Evolutionary conservation across 2,113 vertebrate genomes (phyloP), one percentile per base, ranked within the genome.

Genomic region (Prochilodus magdalenae): DNA sequence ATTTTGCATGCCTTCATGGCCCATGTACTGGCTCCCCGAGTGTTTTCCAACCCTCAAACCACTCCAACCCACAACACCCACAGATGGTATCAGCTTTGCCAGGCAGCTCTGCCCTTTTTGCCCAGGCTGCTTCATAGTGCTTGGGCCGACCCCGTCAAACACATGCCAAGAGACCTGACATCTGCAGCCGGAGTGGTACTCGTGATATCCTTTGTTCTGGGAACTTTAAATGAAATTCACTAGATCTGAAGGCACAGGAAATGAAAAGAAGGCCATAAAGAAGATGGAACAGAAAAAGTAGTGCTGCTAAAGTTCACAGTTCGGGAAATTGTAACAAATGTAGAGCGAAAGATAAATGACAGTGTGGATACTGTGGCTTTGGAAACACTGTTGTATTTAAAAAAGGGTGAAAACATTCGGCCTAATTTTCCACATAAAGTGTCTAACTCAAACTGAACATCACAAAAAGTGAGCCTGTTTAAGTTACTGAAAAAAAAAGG

Each of bases 151-250:
- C 53, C 49, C 40, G 71, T 29, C 36, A 81, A 60, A 51, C 65
- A 24, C 65, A 78, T 22, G 67, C 77, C 81, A 81, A 79, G 22
- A 27, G 67, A 66, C 70, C 75, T 81, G 89, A 90, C 90, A 88
- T 86, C 82, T 73, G 57, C 36, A 49, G 77, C 78, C 72, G 74
- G 82, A 84, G 81, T 86, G 79, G 84, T 86, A 87, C 78, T 70
- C 75, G 75, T 80, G 81, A 73, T 71, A 67, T 76, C 65, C 70
- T 84, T 82, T 81, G 76, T 70, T 75, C 36, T 16, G 59, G 70
- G 74, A 73, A 27, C 66, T 77, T 84, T 70, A 80, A 71, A 40
- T 40, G 15, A 33, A 33, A 63, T 63, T 18, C 18, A 20, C n/a
- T 78, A 69, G 47, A 75, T 65, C 59, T 33, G 33, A 72, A 78